These are phyloP conservation scores for Macheiramphus alcinus DNA, from an alignment of 2,113 vertebrate species.

Conservation along the genomic window DNA sequence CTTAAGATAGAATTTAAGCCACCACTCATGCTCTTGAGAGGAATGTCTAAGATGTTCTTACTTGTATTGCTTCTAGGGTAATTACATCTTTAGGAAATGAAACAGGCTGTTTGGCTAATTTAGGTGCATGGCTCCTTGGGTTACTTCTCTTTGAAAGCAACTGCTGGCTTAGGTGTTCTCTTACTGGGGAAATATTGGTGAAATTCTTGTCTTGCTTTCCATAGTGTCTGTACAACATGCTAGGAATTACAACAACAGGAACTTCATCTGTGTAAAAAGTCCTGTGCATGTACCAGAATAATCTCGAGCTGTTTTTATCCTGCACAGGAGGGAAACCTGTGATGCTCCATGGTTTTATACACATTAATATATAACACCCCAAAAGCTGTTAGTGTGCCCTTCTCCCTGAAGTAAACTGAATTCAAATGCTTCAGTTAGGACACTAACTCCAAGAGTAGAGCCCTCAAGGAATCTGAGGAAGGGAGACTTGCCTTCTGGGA, in stretches of 20 bases:
- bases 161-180: neutral
- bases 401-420: neutral
- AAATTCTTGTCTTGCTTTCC: neutral
- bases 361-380: fast-evolving
- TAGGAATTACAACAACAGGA: neutral
- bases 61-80: neutral
- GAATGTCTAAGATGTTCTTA: neutral
- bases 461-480: neutral
- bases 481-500: neutral
- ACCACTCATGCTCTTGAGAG: neutral
- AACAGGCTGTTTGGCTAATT: neutral
- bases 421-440: neutral
- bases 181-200: neutral
- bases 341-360: neutral
- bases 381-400: neutral
- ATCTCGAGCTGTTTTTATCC: neutral
- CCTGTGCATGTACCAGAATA: neutral
- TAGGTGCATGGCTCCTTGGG: neutral
- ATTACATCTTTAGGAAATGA: neutral
- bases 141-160: neutral
- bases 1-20: neutral
- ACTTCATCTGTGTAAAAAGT: neutral
- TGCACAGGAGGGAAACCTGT: neutral
- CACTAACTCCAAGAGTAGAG: neutral
- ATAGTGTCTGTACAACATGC: neutral